phyloP scores from a whole-genome alignment of 2,888 invertebrate species.

The Argyresthia goedartella region DNA sequence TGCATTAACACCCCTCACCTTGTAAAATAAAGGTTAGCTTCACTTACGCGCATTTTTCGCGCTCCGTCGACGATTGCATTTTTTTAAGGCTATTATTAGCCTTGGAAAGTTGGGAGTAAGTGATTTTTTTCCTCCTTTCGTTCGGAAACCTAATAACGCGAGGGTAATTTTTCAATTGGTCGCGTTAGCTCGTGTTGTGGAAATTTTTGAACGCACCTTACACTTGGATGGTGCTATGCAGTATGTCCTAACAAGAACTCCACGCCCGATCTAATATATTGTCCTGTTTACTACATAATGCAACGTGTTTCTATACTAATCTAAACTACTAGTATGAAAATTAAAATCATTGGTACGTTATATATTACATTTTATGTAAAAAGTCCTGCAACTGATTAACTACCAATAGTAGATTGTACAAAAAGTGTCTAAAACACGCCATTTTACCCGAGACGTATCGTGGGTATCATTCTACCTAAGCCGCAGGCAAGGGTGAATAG shows the following conservation, averaged over 20 bases:
- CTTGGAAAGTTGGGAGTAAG: conserved; percentile 43
- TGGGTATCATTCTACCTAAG: no score
- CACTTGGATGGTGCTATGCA: conserved; percentile 28
- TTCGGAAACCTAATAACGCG: conserved; percentile 55
- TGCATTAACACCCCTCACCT: conserved; percentile 43
- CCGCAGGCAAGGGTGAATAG: no score
- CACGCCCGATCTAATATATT: neutral
- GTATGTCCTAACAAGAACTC: neutral
- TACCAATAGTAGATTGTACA: no score
- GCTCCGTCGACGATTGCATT: conserved; percentile 25
- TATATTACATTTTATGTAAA: no score
- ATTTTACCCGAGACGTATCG: no score
- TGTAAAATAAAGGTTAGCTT: conserved; percentile 7
- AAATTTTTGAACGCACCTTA: conserved; percentile 19
- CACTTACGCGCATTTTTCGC: conserved; percentile 37
- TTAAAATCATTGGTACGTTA: no score
- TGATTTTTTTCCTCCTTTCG: conserved; percentile 35
- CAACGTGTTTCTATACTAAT: no score
- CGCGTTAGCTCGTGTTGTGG: conserved; percentile 29
- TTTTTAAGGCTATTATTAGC: conserved; percentile 36
- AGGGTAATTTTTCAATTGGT: conserved; percentile 66
- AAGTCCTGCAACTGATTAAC: no score
- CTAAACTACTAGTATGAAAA: no score
- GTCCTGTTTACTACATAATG: no score
- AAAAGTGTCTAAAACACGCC: no score